Base-by-base conservation (phyloP, 1,140 invertebrate species). In the Megalopta genalis region DNA sequence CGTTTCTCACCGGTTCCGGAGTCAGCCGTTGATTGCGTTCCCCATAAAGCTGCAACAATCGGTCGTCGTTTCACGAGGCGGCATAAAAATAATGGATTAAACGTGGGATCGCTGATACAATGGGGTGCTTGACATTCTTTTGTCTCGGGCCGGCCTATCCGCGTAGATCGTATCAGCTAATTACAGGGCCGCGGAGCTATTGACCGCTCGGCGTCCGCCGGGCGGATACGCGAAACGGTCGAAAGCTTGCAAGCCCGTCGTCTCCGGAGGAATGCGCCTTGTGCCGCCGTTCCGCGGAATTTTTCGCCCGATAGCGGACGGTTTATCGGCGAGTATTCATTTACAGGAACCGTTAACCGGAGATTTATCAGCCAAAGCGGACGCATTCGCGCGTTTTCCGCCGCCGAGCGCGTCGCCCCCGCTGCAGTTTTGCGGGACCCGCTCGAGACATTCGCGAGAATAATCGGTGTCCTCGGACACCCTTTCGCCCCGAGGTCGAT, bases 81-180 rank as follows among this genome's bases (percentile, higher is more conserved):
- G 68, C 79, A 67, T 77, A 80, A 87, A 85, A 86, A 81, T 79
- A 86, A 84, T 85, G 78, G 68, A 57, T 86, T 77, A 80, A 83
- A 86, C 71, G 76, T 78, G 77, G 76, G 63, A 70, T 73, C 46
- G 57, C 12, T 70, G 59, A 60, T 67, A 83, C 77, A 84, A 86
- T 87, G 57, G 79, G 87, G 70, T 63, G 65, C 84, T 85, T 83
- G 77, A 86, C 77, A 84, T 87, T 87, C 86, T 88, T 87, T 88
- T 88, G 84, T 88, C 76, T 77, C 42, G 83, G 49, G 71, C 75
- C 78, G 69, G 77, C 75, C 82, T 84, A 87, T 87, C 85, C 84
- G 62, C 67, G 57, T 77, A 88, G 87, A 88, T 88, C 66, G 37
- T 86, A 88, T 88, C 87, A 82, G 76, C 79, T 87, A 88, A 88